A percentile compares a stretch with the other conserved stretches of the same genome.
Conservation (phyloP, 2,113 vertebrate genomes). For the Nerophis lumbriciformis region DNA sequence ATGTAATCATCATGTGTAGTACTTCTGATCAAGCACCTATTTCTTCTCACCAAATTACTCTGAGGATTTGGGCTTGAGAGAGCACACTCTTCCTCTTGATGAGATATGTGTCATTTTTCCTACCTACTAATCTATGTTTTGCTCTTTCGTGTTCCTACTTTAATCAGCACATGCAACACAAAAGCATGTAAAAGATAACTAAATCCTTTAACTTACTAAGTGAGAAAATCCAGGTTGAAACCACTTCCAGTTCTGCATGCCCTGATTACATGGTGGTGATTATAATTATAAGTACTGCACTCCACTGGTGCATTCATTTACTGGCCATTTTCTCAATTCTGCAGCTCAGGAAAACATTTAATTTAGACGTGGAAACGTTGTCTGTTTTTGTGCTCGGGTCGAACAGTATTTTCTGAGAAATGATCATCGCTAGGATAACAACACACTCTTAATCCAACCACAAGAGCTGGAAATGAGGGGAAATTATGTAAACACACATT, state of each 20-base stretch:
- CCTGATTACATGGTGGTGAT: conserved; percentile 39
- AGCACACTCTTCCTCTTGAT: conserved; percentile 10
- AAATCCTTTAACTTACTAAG: conserved; percentile 23
- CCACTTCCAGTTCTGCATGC: conserved; percentile 21
- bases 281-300: conserved; percentile 20
- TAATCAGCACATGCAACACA: conserved; percentile 22
- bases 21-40: conserved; percentile 32
- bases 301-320: not conserved
- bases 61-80: conserved; percentile 20
- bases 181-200: conserved; percentile 15
- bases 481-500: conserved; percentile 32
- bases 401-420: conserved; percentile 32
- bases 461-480: conserved; percentile 20
- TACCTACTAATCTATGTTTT: not conserved
- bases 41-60: conserved; percentile 28
- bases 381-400: conserved; percentile 17
- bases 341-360: not conserved
- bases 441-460: conserved; percentile 17
- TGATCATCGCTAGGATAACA: conserved; percentile 1
- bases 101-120: not conserved
- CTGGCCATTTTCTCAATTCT: not conserved
- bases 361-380: conserved; percentile 6
- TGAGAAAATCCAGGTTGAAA: conserved; percentile 15
- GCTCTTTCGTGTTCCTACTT: not conserved
- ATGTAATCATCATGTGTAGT: conserved; percentile 19